Conservation (phyloP, 2,888 invertebrate species). For the Dinocampus coccinellae region DNA sequence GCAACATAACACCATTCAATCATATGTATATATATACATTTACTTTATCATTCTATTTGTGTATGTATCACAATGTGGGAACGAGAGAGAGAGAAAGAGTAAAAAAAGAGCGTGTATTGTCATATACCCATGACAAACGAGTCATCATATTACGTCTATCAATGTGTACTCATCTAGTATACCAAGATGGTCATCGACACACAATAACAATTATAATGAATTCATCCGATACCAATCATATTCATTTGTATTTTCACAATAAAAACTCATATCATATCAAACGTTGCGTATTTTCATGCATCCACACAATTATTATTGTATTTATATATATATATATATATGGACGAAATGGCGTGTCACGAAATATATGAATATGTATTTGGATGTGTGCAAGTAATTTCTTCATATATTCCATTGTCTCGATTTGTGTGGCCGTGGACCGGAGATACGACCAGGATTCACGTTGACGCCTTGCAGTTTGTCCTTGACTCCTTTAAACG, state of each 20-base stretch:
- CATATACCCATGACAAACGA: background rate
- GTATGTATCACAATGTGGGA: background rate
- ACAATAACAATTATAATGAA: background rate
- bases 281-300: background rate
- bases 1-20: background rate
- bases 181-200: background rate
- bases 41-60: background rate
- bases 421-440: slow-evolving; percentile 33
- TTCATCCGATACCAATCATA: background rate
- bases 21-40: background rate
- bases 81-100: too few species aligned
- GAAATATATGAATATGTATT: background rate
- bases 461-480: slow-evolving; percentile 23
- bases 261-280: background rate
- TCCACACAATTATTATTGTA: background rate
- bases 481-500: slow-evolving; percentile 39
- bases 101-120: background rate
- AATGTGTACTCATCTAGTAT: background rate
- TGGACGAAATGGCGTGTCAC: background rate
- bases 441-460: slow-evolving; percentile 29
- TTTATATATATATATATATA: background rate
- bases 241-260: background rate
- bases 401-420: slow-evolving; percentile 31
- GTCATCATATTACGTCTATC: background rate
- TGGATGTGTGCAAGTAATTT: slow-evolving; percentile 3